phyloP scores from a whole-genome alignment of 2,888 invertebrate species.

The Andrena camellia region DNA sequence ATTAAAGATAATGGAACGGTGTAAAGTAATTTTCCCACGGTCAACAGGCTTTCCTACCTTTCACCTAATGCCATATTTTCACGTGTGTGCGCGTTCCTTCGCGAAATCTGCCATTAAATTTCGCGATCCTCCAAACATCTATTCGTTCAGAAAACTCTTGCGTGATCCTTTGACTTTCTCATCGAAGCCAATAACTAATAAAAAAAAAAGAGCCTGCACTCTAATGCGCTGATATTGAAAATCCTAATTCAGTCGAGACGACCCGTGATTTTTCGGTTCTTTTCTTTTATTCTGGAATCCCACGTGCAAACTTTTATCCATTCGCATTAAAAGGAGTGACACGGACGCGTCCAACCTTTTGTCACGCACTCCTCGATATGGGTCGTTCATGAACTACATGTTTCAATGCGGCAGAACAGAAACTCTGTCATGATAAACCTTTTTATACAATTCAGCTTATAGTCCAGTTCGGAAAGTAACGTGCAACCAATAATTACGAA shows the following conservation, averaged over 20 bases:
- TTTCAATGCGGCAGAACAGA: constrained; percentile 16
- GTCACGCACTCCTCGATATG: constrained; percentile 71
- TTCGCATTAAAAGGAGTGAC: constrained; percentile 64
- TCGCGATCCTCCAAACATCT: neutral
- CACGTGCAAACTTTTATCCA: constrained; percentile 35
- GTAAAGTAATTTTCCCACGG: constrained; percentile 70
- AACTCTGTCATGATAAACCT: neutral
- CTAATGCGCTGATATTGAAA: constrained; percentile 3
- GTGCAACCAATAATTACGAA: neutral
- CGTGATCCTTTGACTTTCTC: neutral
- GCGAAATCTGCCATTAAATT: constrained; percentile 38
- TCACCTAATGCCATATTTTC: constrained; percentile 62
- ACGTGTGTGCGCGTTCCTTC: constrained; percentile 27
- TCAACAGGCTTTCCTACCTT: constrained; percentile 67
- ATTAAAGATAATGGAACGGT: constrained; percentile 72
- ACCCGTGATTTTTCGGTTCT: neutral
- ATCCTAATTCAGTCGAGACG: constrained; percentile 16
- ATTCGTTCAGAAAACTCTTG: neutral
- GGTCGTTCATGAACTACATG: constrained; percentile 70
- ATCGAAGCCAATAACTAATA: constrained; percentile 20
- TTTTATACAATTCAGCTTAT: neutral
- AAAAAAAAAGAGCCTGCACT: constrained; percentile 9
- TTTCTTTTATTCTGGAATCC: constrained; percentile 6
- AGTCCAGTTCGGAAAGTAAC: constrained; percentile 10
- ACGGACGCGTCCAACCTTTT: constrained; percentile 72